Percentiles rank a stretch among this genome's conserved stretches.
phyloP scores from a whole-genome alignment of 2,888 invertebrate genomes.

The Muschampia plurimacula region DNA sequence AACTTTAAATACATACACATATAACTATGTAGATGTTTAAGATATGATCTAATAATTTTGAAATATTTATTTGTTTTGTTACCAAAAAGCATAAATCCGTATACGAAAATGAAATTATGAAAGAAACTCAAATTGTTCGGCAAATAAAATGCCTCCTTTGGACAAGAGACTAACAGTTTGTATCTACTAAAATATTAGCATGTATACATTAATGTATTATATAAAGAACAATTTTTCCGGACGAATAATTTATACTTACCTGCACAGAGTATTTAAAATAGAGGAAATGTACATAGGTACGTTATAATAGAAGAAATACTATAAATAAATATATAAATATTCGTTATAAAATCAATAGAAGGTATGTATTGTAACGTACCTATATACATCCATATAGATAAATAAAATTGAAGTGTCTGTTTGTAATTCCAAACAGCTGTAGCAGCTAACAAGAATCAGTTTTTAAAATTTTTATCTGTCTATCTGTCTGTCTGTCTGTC shows the following conservation, averaged over 20 bases:
- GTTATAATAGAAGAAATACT: no score
- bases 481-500: no score
- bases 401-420: no score
- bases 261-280: background rate
- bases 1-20: no score
- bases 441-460: no score
- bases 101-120: slow-evolving; percentile 53
- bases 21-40: background rate
- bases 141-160: slow-evolving; percentile 51
- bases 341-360: no score
- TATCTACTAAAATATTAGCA: slow-evolving; percentile 19
- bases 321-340: no score
- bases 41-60: slow-evolving; percentile 23
- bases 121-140: slow-evolving; percentile 52
- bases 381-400: no score
- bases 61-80: slow-evolving; percentile 12
- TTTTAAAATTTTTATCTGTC: no score
- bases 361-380: no score
- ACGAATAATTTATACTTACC: background rate
- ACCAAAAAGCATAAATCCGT: slow-evolving; percentile 47
- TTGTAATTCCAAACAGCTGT: no score
- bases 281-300: background rate
- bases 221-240: slow-evolving; percentile 20
- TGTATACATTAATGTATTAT: background rate
- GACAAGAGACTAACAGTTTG: slow-evolving; percentile 18